Evolutionary conservation across 2,888 invertebrate species (phyloP), one percentile per base, ranked within the genome.

Genomic region (Hofmannophila pseudospretella): DNA sequence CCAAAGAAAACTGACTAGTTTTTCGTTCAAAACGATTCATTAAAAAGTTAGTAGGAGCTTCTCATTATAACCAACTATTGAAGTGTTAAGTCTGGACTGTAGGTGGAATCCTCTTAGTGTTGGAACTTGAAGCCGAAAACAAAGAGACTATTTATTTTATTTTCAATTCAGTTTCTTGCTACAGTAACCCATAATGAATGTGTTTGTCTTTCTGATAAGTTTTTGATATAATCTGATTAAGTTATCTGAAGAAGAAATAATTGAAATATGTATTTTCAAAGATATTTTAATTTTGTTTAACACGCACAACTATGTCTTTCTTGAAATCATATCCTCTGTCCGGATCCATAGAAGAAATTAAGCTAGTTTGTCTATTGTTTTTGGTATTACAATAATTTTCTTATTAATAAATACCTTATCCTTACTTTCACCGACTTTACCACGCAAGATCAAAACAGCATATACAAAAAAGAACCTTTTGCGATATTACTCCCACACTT

Each of bases 21-120:
- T 56, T 54, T 49, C 47, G 47, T 50, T 49, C 39, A 52, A 54
- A 60, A 59, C 54, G 58, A 58, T 64, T 67, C 64, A 65, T 69
- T 67, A 67, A 59, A 58, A 65, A 62, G 54, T 66, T 59, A 49
- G 23, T 44, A 26, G 45, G 46, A 54, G 58, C 54, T 51, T 52
- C 55, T 60, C 61, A 65, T 68, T 69, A 65, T 61, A 52, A 51
- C 46, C 51, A 58, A 49, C 60, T 62, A 61, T 61, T 60, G 58
- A 55, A 39, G 38, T 42, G 38, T 39, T 39, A 42, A 39, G 42
- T 42, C 42, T 39, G 30, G 42, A 42, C 32, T 9, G 26, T 25
- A 31, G 31, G 16, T 28, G 40, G 35, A 42, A 42, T 42, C 37
- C 34, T 39, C 36, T 42, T 42, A 36, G 34, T 10, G 36, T 28